Conservation (phyloP, 2,113 vertebrate species). For the Salminus brasiliensis region DNA sequence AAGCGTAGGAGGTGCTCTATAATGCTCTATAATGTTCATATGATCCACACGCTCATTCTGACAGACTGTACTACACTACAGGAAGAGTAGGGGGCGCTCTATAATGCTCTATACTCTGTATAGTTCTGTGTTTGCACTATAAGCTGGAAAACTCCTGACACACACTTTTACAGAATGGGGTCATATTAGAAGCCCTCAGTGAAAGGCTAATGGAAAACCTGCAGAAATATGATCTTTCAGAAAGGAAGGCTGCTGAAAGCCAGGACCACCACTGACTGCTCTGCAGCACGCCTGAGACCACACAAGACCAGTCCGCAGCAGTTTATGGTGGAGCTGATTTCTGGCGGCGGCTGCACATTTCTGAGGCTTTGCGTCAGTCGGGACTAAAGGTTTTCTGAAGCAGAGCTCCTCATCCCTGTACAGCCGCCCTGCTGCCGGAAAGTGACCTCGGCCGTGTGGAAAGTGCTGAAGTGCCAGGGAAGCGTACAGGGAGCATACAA, state of each 20-base stretch:
- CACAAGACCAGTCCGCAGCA: conserved; percentile 11
- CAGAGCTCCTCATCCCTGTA: conserved; percentile 2
- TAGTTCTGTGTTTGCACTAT: no score
- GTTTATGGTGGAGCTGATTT: conserved; percentile 29
- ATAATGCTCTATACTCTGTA: no score
- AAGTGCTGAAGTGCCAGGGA: conserved; percentile 1
- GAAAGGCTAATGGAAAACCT: conserved; percentile 1
- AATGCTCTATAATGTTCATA: no score
- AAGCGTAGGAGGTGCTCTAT: no score
- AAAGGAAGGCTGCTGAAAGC: not conserved
- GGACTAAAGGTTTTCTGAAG: not conserved
- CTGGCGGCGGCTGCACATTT: not conserved
- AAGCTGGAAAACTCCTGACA: not conserved
- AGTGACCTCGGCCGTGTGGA: conserved; percentile 6
- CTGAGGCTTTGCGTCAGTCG: conserved; percentile 22
- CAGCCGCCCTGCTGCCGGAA: conserved; percentile 2
- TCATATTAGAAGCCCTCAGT: not conserved
- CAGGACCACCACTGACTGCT: conserved; percentile 18
- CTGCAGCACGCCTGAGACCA: conserved; percentile 27
- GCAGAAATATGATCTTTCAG: conserved; percentile 20
- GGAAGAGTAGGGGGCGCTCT: no score
- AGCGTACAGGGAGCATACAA: no score
- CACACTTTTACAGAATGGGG: not conserved
- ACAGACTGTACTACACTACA: no score
- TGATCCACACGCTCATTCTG: no score